These are phyloP conservation scores for Pelodytes ibericus DNA, from an alignment of 2,797 vertebrate genomes.

Conservation along the genomic window DNA sequence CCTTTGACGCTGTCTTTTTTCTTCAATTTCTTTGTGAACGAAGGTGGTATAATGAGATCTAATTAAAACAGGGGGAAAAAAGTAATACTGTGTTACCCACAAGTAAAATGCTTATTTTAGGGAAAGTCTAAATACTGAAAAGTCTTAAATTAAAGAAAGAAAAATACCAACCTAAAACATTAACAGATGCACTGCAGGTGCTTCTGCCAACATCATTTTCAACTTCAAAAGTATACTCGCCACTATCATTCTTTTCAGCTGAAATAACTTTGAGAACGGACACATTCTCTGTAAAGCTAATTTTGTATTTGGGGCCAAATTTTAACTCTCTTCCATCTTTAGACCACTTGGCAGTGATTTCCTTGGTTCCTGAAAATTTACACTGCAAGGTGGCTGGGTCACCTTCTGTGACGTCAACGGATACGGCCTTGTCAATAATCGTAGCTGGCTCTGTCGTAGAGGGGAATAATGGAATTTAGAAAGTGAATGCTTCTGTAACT, in stretches of 20 bases:
- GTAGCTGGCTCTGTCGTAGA: constrained; percentile 89
- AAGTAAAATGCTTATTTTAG: constrained; percentile 14
- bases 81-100: constrained; percentile 13
- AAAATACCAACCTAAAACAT: constrained; percentile 86
- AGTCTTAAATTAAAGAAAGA: constrained; percentile 14
- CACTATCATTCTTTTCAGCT: constrained; percentile 86
- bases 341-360: constrained; percentile 86
- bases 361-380: constrained; percentile 92
- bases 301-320: constrained; percentile 86
- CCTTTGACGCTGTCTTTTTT: constrained; percentile 93
- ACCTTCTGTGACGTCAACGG: constrained; percentile 93
- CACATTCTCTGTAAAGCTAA: constrained; percentile 85
- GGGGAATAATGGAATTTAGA: constrained; percentile 57
- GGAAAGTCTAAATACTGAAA: background rate
- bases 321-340: constrained; percentile 86
- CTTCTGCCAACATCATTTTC: constrained; percentile 91
- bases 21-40: constrained; percentile 95
- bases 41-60: constrained; percentile 98
- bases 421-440: constrained; percentile 88
- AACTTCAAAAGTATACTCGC: constrained; percentile 90
- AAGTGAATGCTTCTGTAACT: constrained; percentile 7
- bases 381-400: constrained; percentile 93
- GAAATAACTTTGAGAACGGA: constrained; percentile 89
- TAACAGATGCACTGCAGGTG: constrained; percentile 86
- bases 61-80: constrained; percentile 64